Evolutionary conservation across 2,888 invertebrate species (phyloP), one percentile per base, ranked within the genome.

Genomic region (Oasisia sp.): DNA sequence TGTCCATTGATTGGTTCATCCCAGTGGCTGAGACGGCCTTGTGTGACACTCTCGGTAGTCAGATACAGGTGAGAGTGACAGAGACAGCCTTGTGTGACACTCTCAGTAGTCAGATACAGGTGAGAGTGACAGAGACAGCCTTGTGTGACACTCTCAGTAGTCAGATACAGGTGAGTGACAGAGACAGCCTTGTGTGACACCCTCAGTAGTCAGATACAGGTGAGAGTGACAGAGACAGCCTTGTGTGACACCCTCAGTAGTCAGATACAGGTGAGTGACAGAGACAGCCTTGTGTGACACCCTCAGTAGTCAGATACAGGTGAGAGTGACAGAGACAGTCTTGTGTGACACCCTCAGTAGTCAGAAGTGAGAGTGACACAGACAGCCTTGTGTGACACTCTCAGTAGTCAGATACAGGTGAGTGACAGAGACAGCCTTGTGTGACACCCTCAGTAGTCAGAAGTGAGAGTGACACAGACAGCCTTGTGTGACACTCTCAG

Each of bases 1-100:
- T 98, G 95, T 97, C 98, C 94, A 97, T 98, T 95, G 98, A 98
- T 96, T 97, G 98, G 94, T 96, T 97, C 27, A 98, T 98, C 95
- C 97, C 98, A 92, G 97, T 98, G 38, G 96, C 97, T 93, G 90
- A 92, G 97, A 97, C 89, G 97, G 97, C 94, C 93, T 97, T 97
- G 94, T 95, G 96, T 91, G 97, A 94, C 91, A 94, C 97, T 92
- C 97, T 98, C 8, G 97, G 97, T 95, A 97, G 97, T 95, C 97
- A 98, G 95, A 97, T 98, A 95, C 97, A 97, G 97, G 98, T 98
- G 27, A 96, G 93, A 91, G 50, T 38, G 14, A 45, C n/a, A 32
- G 3, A 92, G 97, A 97, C 89, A 97, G 97, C 94, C 93, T 97
- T 97, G 94, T 95, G 96, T 91, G 97, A 94, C 91, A 94, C 97